These are phyloP conservation scores for Mallotus villosus DNA, from an alignment of 2,797 vertebrate genomes.

Conservation along the genomic window DNA sequence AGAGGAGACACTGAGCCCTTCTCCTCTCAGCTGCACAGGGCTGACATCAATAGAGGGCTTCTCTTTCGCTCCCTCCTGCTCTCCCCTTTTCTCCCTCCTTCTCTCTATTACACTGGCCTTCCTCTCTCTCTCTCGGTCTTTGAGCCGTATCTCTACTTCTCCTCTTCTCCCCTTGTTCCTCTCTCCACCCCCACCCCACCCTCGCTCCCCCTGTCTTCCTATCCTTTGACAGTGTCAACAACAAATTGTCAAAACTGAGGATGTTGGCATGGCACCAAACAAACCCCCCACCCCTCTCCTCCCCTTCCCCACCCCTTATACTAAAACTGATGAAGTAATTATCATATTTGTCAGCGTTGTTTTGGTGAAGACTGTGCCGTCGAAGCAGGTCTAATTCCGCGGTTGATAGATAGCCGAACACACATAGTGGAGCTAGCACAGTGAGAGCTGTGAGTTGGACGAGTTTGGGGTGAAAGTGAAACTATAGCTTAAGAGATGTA, in stretches of 20 bases:
- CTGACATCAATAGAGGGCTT: constrained; percentile 25
- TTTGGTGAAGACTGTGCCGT: constrained; percentile 38
- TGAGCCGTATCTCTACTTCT: constrained; percentile 3
- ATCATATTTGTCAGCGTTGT: constrained; percentile 51
- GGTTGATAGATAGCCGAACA: background rate
- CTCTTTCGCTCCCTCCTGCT: constrained; percentile 28
- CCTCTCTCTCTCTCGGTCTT: constrained; percentile 8
- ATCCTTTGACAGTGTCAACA: constrained; percentile 32
- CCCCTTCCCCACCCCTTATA: constrained; percentile 7
- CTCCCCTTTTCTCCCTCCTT: background rate
- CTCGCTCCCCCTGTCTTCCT: constrained; percentile 21
- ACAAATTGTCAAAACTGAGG: constrained; percentile 53
- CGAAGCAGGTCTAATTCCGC: constrained; percentile 47
- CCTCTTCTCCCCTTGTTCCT: background rate
- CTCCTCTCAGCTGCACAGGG: constrained; percentile 13
- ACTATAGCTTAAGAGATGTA: background rate
- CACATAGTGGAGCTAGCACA: background rate
- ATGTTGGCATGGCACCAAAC: constrained; percentile 52
- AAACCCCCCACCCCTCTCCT: background rate
- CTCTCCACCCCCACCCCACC: background rate
- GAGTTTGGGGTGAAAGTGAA: no score
- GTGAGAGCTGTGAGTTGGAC: no score
- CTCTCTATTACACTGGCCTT: constrained; percentile 2
- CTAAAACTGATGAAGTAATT: constrained; percentile 55
- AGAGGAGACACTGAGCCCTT: constrained; percentile 44